Base-by-base conservation (phyloP, 2,113 vertebrate genomes). In the Brachionichthys hirsutus region DNA sequence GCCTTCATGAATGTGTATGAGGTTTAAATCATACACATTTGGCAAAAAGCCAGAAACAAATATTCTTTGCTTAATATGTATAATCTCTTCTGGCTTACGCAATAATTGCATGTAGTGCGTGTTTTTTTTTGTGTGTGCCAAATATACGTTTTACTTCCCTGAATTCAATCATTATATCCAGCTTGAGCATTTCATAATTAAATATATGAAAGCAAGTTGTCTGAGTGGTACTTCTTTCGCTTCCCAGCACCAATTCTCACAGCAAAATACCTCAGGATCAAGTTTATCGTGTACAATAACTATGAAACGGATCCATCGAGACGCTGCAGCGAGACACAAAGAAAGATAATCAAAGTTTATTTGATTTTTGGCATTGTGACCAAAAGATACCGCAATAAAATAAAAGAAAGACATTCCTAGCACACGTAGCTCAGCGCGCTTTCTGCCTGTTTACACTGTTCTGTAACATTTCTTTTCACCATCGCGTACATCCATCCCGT, bases 291-390 rank as follows among this genome's bases (percentile, higher is more conserved):
- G 24, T 30, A 30, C 8, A 30, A 12, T n/a, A 5, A 16, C 8
- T 7, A 15, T n/a, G 0, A 10, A 43, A 15, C 12, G 24, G 15
- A 59, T 16, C 0, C 5, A 34, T 44, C 6, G 2, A 47, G 7
- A 9, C 38, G 7, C 17, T 35, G 49, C 13, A 54, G 38, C 7
- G n/a, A 55, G 9, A 54, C 45, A 50, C 6, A 38, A 62, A 34
- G 50, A 68, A 70, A 60, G 41, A 68, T 73, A 54, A 71, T 84
- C 74, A 87, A 88, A 78, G 56, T 86, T 85, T 86, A 87, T 82
- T 87, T 80, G 58, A 85, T 75, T 80, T n/a, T 80, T 80, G 74
- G 70, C 59, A 72, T 83, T 66, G 55, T 46, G 63, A 41, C 81
- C 75, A 78, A 81, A 84, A 80, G 71, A 85, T 84, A 60, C 77